Base-by-base conservation (phyloP, 2,797 vertebrate genomes). In the Macropodus opercularis region DNA sequence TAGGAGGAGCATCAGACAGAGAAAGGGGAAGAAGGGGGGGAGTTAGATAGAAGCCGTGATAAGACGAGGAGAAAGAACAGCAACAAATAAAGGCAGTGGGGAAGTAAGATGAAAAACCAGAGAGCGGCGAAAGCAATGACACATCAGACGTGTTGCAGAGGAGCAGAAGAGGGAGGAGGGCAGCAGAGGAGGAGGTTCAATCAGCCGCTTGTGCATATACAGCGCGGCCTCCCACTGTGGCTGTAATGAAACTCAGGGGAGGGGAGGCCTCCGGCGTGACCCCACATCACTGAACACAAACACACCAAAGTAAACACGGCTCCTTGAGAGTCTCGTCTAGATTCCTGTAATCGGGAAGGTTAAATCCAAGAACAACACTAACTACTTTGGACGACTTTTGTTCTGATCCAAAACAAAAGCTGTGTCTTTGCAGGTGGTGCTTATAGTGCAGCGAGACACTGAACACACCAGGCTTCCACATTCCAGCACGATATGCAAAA, bases 171-270 rank as follows among this genome's bases (percentile, higher is more conserved):
- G 36, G 35, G 47, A 49, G 26, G 15, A 61, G 47, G 2, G 39
- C 0, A 27, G 19, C 31, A 41, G 27, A 22, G 61, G 39, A 58
- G 57, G 50, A 55, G 52, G 55, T 54, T 65, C 57, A 73, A 29
- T 60, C 38, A 40, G 60, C 62, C 41, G 64, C 58, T 69, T 74
- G 66, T 71, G 63, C 36, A 69, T 53, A 52, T 59, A 48, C 38
- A 62, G 54, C 2, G 14, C 21, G 47, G 55, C 60, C 21, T 68
- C 83, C 70, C 9, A 36, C 73, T 57, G 75, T 8, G 60, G 22
- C 48, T 63, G 42, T 71, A 71, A 80, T 82, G 69, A 73, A 65
- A 75, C 35, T 56, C 36, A 36, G 69, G 39, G 51, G 46, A 34
- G 51, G 39, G 11, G 39, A 11, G 22, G 39, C 31, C 50, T 63